Evolutionary conservation across 2,888 invertebrate genomes (phyloP).

Genomic region (Ormyrus rosae): DNA sequence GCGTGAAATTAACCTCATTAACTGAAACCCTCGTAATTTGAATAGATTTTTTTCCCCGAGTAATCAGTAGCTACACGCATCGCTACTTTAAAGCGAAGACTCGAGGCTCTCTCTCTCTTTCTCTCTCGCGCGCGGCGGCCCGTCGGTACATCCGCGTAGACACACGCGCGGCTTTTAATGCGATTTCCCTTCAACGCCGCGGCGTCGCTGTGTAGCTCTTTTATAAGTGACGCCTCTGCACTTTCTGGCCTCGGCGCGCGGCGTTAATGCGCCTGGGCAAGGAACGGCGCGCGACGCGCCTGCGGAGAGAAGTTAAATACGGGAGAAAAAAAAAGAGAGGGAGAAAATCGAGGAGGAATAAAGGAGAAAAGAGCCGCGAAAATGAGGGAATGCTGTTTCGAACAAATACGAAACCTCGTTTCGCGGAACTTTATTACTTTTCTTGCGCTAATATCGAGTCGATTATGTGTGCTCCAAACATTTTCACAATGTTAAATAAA

Average conservation of each 20-base stretch:
- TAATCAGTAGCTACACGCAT: constrained; percentile 51
- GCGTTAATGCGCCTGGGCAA: constrained; percentile 7
- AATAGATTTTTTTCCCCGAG: constrained; percentile 44
- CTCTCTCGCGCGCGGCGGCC: not conserved
- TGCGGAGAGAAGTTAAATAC: not conserved
- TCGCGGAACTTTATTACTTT: no score
- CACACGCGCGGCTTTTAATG: constrained; percentile 34
- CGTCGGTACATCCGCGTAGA: constrained; percentile 12
- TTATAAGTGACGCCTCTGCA: constrained; percentile 30
- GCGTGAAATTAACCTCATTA: constrained; percentile 55
- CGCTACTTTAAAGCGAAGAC: constrained; percentile 40
- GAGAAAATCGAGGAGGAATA: not conserved
- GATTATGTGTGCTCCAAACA: no score
- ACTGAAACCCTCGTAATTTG: constrained; percentile 47
- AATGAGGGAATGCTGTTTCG: not conserved
- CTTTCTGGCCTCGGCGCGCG: not conserved
- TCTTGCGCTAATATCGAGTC: no score
- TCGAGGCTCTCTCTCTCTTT: no score
- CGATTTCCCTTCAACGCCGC: constrained; percentile 31
- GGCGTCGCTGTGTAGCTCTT: constrained; percentile 7
- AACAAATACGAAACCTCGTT: no score
- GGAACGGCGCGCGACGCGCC: constrained; percentile 1
- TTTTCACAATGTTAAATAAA: no score
- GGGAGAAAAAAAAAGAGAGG: not conserved
- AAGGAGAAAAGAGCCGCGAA: not conserved